These are phyloP conservation scores for Podotricha telesiphe DNA, from an alignment of 2,888 invertebrate genomes.

Conservation along the genomic window DNA sequence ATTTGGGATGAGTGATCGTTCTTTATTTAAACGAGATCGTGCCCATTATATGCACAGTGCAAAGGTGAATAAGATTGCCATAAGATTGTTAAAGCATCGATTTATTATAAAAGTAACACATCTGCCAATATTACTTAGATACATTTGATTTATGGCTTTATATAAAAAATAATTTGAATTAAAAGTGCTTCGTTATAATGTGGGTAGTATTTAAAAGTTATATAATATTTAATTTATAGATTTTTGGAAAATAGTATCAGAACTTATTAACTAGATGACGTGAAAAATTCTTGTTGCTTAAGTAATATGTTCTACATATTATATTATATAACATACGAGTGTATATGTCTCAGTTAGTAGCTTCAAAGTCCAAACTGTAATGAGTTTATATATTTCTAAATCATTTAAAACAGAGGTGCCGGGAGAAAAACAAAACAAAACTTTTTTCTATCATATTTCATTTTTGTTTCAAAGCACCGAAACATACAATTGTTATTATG, in stretches of 20 bases:
- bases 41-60: conserved; percentile 28
- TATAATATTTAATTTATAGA: no score
- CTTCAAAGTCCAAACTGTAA: no score
- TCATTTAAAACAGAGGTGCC: background rate
- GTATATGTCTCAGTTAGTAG: no score
- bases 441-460: background rate
- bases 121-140: background rate
- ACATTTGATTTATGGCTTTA: background rate
- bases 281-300: no score
- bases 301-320: no score
- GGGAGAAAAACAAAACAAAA: conserved; percentile 1
- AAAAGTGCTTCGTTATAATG: background rate
- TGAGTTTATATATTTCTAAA: no score
- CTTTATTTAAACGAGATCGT: conserved; percentile 36
- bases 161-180: background rate
- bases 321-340: no score
- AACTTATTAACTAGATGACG: no score
- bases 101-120: conserved; percentile 2
- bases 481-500: conserved; percentile 19
- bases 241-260: no score
- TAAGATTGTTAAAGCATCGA: background rate
- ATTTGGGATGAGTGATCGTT: conserved; percentile 58
- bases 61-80: conserved; percentile 7
- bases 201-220: background rate
- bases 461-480: conserved; percentile 9